Percentiles rank a stretch among this genome's conserved stretches.
These are phyloP conservation scores for Hypotaenidia philippensis DNA, from an alignment of 2,797 vertebrate species.

Conservation along the genomic window DNA sequence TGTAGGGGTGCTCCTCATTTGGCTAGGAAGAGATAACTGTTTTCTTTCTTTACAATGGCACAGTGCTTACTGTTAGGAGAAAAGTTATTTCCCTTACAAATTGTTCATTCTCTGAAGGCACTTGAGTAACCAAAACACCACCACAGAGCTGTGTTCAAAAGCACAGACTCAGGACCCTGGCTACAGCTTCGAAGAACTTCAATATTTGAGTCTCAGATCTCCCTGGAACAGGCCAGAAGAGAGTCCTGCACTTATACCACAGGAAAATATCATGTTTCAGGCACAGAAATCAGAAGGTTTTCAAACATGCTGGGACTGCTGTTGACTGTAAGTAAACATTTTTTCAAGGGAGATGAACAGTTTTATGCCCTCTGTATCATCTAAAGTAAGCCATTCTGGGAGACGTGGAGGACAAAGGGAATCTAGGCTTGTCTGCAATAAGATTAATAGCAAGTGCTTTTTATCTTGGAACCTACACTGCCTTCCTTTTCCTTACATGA, in stretches of 20 bases:
- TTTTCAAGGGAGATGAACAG: background rate
- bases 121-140: background rate
- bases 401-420: background rate
- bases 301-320: background rate
- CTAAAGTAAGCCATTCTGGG: background rate
- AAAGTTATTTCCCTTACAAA: background rate
- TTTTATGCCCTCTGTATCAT: background rate
- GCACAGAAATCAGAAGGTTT: background rate
- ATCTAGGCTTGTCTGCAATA: background rate
- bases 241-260: background rate
- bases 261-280: background rate
- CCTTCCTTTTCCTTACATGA: background rate
- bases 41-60: background rate
- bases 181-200: background rate
- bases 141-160: background rate
- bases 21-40: background rate
- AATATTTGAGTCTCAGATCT: background rate
- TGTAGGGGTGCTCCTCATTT: background rate
- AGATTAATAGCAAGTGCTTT: background rate
- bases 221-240: background rate
- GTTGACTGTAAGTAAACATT: background rate
- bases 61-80: background rate
- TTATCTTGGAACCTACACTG: background rate
- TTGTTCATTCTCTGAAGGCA: background rate
- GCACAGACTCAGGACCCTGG: background rate